phyloP scores from a whole-genome alignment of 2,888 invertebrate genomes.

The Dolomedes plantarius region DNA sequence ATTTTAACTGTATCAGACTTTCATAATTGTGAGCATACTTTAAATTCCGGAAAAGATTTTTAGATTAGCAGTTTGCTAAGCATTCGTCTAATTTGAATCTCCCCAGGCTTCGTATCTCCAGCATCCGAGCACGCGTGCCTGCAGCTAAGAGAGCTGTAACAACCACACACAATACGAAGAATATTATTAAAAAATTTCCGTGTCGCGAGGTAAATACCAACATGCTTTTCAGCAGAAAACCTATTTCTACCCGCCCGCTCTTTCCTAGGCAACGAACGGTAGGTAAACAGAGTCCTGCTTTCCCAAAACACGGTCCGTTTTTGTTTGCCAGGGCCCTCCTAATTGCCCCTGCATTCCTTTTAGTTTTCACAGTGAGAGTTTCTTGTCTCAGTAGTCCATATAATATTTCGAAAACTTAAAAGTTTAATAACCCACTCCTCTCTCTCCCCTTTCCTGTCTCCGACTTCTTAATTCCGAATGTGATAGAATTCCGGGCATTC shows the following conservation, averaged over 20 bases:
- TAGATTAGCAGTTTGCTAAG: slow-evolving; percentile 21
- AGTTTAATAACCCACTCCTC: slow-evolving; percentile 60
- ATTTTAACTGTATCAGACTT: neutral
- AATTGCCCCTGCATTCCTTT: slow-evolving; percentile 56
- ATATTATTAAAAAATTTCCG: slow-evolving; percentile 48
- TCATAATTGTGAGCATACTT: slow-evolving; percentile 44
- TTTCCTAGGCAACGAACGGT: slow-evolving; percentile 28
- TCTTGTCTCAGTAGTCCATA: slow-evolving; percentile 45
- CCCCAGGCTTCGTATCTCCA: neutral
- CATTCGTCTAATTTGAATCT: slow-evolving; percentile 36
- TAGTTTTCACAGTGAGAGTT: slow-evolving; percentile 15
- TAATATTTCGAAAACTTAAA: slow-evolving; percentile 66
- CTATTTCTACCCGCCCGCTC: slow-evolving; percentile 19
- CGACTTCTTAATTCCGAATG: slow-evolving; percentile 64
- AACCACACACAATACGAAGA: slow-evolving; percentile 1
- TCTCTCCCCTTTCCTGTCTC: slow-evolving; percentile 27
- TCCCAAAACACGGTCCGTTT: slow-evolving; percentile 38
- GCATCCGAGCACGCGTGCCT: slow-evolving; percentile 28
- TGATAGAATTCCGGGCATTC: slow-evolving; percentile 69
- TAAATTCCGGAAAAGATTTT: slow-evolving; percentile 43
- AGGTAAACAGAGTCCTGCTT: slow-evolving; percentile 19
- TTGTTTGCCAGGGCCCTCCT: slow-evolving; percentile 43
- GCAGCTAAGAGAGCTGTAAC: slow-evolving; percentile 17
- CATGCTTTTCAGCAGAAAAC: slow-evolving; percentile 42
- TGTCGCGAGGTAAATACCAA: slow-evolving; percentile 40